phyloP scores from a whole-genome alignment of 37 sponge, comb jelly and placozoan species.

The Sycon ciliatum region DNA sequence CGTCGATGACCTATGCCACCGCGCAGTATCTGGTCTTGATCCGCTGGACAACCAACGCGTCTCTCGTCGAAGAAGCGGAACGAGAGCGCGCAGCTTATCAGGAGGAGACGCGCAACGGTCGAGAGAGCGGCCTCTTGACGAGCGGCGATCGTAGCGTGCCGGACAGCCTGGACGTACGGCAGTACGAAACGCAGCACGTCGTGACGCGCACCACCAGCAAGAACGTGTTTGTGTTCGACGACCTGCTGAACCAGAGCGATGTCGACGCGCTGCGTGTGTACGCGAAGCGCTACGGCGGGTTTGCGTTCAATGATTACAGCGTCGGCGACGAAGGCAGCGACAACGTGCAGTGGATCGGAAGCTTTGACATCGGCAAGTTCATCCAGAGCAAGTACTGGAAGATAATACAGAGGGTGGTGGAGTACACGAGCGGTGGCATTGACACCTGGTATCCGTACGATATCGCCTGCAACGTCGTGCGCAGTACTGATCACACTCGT shows the following conservation, averaged over 20 bases:
- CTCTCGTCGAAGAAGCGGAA: neutral
- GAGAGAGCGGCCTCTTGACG: neutral
- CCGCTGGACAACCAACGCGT: neutral
- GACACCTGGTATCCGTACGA: conserved; percentile 40
- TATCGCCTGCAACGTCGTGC: conserved; percentile 29
- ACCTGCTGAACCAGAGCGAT: neutral
- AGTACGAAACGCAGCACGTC: neutral
- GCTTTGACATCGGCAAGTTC: conserved; percentile 12
- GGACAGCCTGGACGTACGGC: neutral
- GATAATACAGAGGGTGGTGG: neutral
- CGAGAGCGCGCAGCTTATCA: neutral
- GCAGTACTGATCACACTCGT: conserved; percentile 33
- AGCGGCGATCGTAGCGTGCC: neutral
- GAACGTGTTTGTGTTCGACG: conserved; percentile 1
- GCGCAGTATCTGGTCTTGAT: conserved; percentile 10
- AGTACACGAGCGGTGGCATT: neutral
- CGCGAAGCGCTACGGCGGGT: neutral
- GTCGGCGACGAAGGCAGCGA: conserved; percentile 25
- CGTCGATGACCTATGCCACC: neutral
- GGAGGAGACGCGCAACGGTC: neutral
- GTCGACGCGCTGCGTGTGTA: neutral
- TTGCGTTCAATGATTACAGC: conserved; percentile 28
- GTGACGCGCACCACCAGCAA: neutral
- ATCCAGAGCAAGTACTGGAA: conserved; percentile 19
- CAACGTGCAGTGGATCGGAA: conserved; percentile 42